Evolutionary conservation across 2,888 invertebrate species (phyloP).

Genomic region (Acanthosepion pharaonis): DNA sequence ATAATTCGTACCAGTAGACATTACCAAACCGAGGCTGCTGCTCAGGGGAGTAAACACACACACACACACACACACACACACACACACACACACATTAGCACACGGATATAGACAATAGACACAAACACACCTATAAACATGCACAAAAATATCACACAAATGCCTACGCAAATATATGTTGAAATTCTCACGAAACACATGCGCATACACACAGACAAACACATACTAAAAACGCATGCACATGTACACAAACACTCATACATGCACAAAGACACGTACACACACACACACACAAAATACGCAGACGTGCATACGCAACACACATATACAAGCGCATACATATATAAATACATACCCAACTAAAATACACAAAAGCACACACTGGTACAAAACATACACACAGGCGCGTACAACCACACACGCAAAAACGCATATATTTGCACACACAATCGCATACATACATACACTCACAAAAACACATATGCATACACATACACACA

Average conservation of each 20-base stretch:
- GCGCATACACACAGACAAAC: not conserved
- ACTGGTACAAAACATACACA: no score
- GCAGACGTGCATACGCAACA: not conserved
- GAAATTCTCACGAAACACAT: not conserved
- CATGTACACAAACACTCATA: not conserved
- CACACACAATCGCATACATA: no score
- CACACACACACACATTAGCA: no score
- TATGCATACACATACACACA: no score
- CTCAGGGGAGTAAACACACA: not conserved
- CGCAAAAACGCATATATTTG: no score
- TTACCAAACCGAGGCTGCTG: not conserved
- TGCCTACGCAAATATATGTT: not conserved
- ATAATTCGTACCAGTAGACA: not conserved
- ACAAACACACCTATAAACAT: not conserved
- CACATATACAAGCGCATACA: not conserved
- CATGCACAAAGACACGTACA: no score
- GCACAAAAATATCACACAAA: not conserved
- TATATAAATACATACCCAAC: not conserved
- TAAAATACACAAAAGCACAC: no score
- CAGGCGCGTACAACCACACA: no score
- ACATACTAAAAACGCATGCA: not conserved
- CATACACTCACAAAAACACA: no score
- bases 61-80: not conserved
- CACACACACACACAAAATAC: not conserved
- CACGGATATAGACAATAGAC: no score